phyloP scores from a whole-genome alignment of 1,140 invertebrate species.

The Papilio aristodemus region DNA sequence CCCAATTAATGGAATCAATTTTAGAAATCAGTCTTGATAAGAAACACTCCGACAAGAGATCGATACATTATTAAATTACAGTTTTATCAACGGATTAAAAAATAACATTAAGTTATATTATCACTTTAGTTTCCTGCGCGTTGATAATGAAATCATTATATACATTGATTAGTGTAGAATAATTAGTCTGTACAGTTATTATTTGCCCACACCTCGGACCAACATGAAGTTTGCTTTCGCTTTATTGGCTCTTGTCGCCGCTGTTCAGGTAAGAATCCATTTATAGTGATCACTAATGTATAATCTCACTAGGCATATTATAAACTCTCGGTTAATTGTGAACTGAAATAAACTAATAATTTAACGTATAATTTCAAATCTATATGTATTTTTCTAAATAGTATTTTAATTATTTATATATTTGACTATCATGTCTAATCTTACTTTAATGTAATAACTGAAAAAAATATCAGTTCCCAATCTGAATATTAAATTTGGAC shows the following conservation, averaged over 20 bases:
- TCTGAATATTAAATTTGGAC: too few relatives aligned
- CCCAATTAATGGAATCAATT: not conserved
- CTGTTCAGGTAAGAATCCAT: constrained; percentile 51
- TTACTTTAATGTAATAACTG: too few relatives aligned
- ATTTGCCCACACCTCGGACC: constrained; percentile 35
- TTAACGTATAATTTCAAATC: too few relatives aligned
- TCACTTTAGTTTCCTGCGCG: not conserved
- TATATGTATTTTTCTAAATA: too few relatives aligned
- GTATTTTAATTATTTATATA: too few relatives aligned
- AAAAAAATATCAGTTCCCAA: too few relatives aligned
- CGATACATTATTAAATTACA: not conserved
- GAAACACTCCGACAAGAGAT: not conserved
- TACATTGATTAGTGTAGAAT: not conserved
- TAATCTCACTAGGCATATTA: too few relatives aligned
- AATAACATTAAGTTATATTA: not conserved
- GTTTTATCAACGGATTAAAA: constrained; percentile 4
- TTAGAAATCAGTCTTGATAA: not conserved
- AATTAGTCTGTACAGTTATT: not conserved
- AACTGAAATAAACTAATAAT: too few relatives aligned
- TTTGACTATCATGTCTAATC: too few relatives aligned
- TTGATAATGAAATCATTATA: not conserved
- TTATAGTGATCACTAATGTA: too few relatives aligned
- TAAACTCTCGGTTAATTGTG: too few relatives aligned
- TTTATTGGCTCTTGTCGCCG: constrained; percentile 53
- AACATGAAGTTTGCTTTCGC: constrained; percentile 63